Base-by-base conservation (phyloP, 2,888 invertebrate species). In the Orthosia incerta region DNA sequence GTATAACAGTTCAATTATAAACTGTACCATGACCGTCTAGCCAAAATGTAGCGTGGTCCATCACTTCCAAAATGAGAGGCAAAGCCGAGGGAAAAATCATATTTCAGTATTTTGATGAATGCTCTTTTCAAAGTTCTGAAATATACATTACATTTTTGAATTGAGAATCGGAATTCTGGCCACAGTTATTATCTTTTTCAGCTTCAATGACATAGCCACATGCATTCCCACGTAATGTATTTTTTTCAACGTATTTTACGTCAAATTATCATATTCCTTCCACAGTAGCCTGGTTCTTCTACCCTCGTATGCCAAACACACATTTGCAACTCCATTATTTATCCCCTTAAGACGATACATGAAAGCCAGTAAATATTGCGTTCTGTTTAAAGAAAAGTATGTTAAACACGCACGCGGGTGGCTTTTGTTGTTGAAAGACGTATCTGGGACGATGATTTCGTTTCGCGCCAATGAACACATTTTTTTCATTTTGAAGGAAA, bases 401-500 rank as follows among this genome's bases (percentile, higher is more conserved):
- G 94, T 95, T 91, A 93, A 94, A 93, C 93, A 93, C 92, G 92
- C 92, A 91, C 91, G 88, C 84, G 85, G 87, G 84, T 87, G 89
- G 92, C 93, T 93, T 94, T 95, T 93, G 94, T 94, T 93, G 91
- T 91, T 91, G 91, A 91, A 89, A 92, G 93, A 94, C 92, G 93
- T 93, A 93, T 94, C 93, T 93, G 91, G 89, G 82, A 92, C 90
- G 93, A 93, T 93, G 94, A 94, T 95, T 95, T 93, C 89, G 89
- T 93, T 94, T 91, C 94, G 90, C 93, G 78, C 92, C 94, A 93
- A 93, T 93, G 93, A 95, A 93, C 93, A 93, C 93, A 93, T 94
- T 94, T 94, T 94, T 92, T 91, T 90, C 90, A 92, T 93, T 94
- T 93, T 91, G 86, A 87, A 90, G 87, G 87, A 91, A 92, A 93